phyloP scores from a whole-genome alignment of 2,797 vertebrate species.

The Oreochromis mossambicus region DNA sequence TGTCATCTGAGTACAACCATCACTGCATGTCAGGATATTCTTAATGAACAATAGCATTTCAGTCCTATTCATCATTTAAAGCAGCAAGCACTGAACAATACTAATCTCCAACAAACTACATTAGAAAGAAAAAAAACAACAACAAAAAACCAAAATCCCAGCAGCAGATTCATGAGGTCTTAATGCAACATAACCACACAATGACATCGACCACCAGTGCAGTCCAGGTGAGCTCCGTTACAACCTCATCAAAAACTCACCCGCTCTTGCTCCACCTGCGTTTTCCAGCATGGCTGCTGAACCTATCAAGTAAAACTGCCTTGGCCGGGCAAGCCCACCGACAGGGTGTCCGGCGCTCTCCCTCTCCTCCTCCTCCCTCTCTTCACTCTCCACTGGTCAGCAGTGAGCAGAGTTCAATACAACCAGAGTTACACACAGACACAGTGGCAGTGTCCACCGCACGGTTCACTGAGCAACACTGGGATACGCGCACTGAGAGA shows the following conservation, averaged over 20 bases:
- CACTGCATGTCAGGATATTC: background rate
- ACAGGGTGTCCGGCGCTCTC: conserved; percentile 43
- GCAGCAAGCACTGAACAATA: background rate
- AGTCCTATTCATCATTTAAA: background rate
- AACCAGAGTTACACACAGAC: conserved; percentile 53
- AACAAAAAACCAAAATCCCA: background rate
- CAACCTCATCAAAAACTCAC: conserved; percentile 63
- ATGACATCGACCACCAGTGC: background rate
- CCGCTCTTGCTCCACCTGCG: conserved; percentile 61
- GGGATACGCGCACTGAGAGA: conserved; percentile 64
- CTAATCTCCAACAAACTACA: background rate
- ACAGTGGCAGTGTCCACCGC: conserved; percentile 57
- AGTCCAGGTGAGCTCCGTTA: conserved; percentile 13
- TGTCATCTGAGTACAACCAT: background rate
- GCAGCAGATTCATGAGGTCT: background rate
- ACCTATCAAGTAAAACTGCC: conserved; percentile 34
- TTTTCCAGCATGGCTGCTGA: conserved; percentile 73
- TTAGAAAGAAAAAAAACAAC: background rate
- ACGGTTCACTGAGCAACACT: conserved; percentile 69
- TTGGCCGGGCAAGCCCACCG: conserved; percentile 46
- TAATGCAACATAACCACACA: background rate
- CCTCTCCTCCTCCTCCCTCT: conserved; percentile 23
- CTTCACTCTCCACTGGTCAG: conserved; percentile 69
- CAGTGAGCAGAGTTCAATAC: conserved; percentile 54
- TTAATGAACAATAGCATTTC: background rate